These are phyloP conservation scores for Caenorhabditis elegans DNA, from an alignment of 1,140 invertebrate species.

Conservation along the genomic window DNA sequence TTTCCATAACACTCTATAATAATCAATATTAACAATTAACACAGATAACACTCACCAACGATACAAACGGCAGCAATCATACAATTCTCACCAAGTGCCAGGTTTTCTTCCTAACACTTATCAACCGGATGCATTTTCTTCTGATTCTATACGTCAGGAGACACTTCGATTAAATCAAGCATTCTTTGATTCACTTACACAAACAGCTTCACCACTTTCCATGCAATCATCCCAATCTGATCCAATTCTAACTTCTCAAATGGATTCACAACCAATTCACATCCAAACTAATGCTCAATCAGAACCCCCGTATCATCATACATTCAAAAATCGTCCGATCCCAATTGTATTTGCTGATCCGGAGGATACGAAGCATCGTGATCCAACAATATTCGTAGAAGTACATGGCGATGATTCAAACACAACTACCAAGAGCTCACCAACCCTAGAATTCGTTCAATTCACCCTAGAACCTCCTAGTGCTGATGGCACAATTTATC, in stretches of 20 bases:
- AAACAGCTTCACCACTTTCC: background rate
- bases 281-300: background rate
- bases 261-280: background rate
- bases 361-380: background rate
- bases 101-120: slow-evolving; percentile 25
- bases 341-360: slow-evolving; percentile 7
- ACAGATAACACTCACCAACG: slow-evolving; percentile 26
- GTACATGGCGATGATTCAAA: background rate
- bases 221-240: background rate
- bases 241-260: background rate
- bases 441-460: background rate
- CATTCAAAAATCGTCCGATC: background rate
- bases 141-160: background rate
- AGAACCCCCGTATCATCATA: background rate
- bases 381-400: slow-evolving; percentile 2
- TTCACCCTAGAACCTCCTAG: background rate
- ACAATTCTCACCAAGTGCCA: background rate
- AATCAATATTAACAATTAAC: background rate
- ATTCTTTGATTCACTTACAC: slow-evolving; percentile 10
- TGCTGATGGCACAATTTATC: background rate
- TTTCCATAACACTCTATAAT: background rate
- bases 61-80: background rate
- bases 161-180: background rate
- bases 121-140: background rate
- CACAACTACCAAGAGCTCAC: background rate